phyloP scores from a whole-genome alignment of 2,797 vertebrate species.

The Premnoplex brunnescens region DNA sequence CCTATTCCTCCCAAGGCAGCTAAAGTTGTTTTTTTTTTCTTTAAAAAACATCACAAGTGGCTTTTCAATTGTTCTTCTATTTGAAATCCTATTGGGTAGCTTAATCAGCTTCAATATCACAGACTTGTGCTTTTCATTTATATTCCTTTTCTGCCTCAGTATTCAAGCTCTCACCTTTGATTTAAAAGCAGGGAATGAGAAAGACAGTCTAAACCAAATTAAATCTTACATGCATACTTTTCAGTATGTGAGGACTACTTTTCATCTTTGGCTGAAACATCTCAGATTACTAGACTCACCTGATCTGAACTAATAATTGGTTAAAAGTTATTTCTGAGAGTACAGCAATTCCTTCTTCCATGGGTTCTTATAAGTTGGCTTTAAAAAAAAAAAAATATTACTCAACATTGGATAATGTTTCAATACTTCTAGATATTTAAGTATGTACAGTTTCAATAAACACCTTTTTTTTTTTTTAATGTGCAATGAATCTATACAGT shows the following conservation, averaged over 20 bases:
- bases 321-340: background rate
- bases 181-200: background rate
- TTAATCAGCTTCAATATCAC: background rate
- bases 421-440: background rate
- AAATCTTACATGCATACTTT: background rate
- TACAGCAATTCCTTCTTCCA: background rate
- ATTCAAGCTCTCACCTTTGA: background rate
- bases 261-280: background rate
- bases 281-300: background rate
- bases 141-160: background rate
- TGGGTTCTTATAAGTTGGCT: rapidly evolving
- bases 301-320: background rate
- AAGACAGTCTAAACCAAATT: background rate
- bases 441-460: background rate
- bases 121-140: background rate
- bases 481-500: rapidly evolving
- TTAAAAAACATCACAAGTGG: background rate
- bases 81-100: background rate
- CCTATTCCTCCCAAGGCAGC: background rate
- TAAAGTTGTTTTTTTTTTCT: background rate
- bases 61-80: background rate
- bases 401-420: background rate
- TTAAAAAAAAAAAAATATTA: background rate
- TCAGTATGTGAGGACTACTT: background rate
- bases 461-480: background rate